phyloP scores from a whole-genome alignment of 2,888 invertebrate genomes.

The Arge pagana region DNA sequence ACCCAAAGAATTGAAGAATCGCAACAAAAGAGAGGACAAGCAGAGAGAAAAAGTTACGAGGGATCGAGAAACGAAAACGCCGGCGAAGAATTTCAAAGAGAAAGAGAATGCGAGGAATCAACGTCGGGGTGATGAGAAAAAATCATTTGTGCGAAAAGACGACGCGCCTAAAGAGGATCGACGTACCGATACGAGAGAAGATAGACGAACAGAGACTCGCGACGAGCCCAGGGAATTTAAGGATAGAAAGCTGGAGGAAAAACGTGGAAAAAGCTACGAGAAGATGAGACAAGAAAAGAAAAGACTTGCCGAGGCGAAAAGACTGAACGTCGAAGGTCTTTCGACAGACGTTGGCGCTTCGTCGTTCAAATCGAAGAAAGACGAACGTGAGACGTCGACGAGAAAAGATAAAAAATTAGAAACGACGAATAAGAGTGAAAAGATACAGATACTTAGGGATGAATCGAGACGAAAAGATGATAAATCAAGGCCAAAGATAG shows the following conservation, averaged over 20 bases:
- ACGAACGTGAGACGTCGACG: constrained; percentile 32
- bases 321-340: constrained; percentile 37
- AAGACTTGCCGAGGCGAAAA: constrained; percentile 49
- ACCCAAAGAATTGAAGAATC: constrained; percentile 52
- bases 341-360: constrained; percentile 34
- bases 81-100: constrained; percentile 55
- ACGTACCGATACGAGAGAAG: constrained; percentile 59
- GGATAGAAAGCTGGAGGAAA: constrained; percentile 54
- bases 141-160: constrained; percentile 37
- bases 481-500: constrained; percentile 19
- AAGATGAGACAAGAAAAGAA: constrained; percentile 56
- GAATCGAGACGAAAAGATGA: constrained; percentile 26
- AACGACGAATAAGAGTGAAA: constrained; percentile 4
- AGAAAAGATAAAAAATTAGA: constrained; percentile 38
- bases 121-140: constrained; percentile 53
- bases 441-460: constrained; percentile 25
- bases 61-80: constrained; percentile 60
- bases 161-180: constrained; percentile 56
- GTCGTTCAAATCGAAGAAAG: constrained; percentile 39
- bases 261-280: constrained; percentile 57
- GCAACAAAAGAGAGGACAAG: constrained; percentile 53
- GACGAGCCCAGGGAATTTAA: constrained; percentile 40
- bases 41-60: constrained; percentile 45
- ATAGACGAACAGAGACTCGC: constrained; percentile 51
- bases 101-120: constrained; percentile 58